Percentiles rank a stretch among this genome's conserved stretches.
These are phyloP conservation scores for Apolygus lucorum DNA, from an alignment of 1,140 invertebrate species.

Conservation along the genomic window DNA sequence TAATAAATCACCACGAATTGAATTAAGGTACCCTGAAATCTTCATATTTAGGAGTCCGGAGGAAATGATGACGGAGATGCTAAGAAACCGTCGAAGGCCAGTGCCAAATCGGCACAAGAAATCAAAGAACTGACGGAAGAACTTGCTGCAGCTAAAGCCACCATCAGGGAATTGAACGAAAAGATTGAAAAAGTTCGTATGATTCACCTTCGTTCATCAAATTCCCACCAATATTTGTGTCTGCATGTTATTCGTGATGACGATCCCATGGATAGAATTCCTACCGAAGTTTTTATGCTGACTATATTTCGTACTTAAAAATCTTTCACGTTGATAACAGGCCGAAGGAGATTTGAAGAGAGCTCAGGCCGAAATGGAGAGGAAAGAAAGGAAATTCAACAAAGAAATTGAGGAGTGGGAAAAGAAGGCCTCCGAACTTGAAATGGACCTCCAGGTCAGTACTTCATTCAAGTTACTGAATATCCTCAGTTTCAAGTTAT, in stretches of 20 bases:
- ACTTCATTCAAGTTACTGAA: neutral
- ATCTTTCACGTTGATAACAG: too few relatives aligned
- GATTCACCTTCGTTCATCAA: too few relatives aligned
- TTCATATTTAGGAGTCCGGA: too few relatives aligned
- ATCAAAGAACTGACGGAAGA: slow-evolving; percentile 45
- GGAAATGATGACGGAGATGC: neutral
- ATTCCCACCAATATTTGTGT: too few relatives aligned
- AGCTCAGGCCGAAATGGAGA: slow-evolving; percentile 46
- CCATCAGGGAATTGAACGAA: slow-evolving; percentile 46
- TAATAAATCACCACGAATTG: too few relatives aligned
- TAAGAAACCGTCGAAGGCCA: slow-evolving; percentile 35
- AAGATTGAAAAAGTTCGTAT: slow-evolving; percentile 52
- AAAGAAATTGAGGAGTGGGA: slow-evolving; percentile 48
- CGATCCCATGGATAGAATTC: too few relatives aligned
- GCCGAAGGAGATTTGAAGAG: slow-evolving; percentile 37
- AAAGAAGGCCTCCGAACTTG: slow-evolving; percentile 50
- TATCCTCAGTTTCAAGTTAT: neutral
- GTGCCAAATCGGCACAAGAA: slow-evolving; percentile 43
- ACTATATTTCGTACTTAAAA: too few relatives aligned
- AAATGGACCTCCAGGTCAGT: slow-evolving; percentile 52
- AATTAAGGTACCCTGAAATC: too few relatives aligned
- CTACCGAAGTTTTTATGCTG: too few relatives aligned
- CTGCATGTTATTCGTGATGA: too few relatives aligned
- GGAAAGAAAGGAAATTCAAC: slow-evolving; percentile 45
- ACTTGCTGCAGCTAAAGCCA: slow-evolving; percentile 40